Conservation (phyloP, 1,140 invertebrate species). For the Scaptomyza montana region DNA sequence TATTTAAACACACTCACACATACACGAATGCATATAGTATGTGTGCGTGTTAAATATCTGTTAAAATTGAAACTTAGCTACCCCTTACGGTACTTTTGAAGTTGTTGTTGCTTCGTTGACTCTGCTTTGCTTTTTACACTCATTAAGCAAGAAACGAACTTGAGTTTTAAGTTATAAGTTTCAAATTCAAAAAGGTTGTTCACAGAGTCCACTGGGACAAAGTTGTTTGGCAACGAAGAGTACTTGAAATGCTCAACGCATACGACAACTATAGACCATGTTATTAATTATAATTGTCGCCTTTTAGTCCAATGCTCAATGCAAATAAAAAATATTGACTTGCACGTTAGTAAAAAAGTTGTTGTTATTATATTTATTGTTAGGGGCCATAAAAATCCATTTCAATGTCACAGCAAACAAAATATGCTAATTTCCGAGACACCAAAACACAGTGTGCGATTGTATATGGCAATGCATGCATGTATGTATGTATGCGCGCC, state of each 20-base stretch:
- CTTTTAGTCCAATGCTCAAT: slow-evolving; percentile 36
- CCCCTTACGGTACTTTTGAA: slow-evolving; percentile 63
- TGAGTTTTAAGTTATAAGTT: slow-evolving; percentile 55
- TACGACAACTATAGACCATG: slow-evolving; percentile 42
- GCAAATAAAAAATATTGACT: slow-evolving; percentile 61
- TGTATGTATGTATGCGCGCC: slow-evolving; percentile 1
- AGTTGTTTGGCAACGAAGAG: neutral
- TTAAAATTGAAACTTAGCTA: slow-evolving; percentile 69
- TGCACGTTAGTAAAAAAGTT: slow-evolving; percentile 56
- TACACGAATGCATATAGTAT: slow-evolving; percentile 25
- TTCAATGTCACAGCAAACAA: slow-evolving; percentile 74
- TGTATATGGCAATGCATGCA: neutral
- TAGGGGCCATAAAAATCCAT: slow-evolving; percentile 75
- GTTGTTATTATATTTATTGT: slow-evolving; percentile 49
- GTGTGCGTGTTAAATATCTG: slow-evolving; percentile 69
- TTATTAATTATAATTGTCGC: slow-evolving; percentile 60
- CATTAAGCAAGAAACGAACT: slow-evolving; percentile 65
- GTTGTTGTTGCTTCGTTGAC: slow-evolving; percentile 6
- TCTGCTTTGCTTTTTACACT: slow-evolving; percentile 60
- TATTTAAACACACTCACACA: slow-evolving; percentile 13
- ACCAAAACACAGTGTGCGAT: slow-evolving; percentile 16
- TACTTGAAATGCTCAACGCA: slow-evolving; percentile 50
- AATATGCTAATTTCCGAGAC: slow-evolving; percentile 72
- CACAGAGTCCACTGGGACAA: slow-evolving; percentile 22
- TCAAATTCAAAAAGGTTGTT: slow-evolving; percentile 55